Base-by-base conservation (phyloP, 1,140 invertebrate species). In the Bombus fervidus region DNA sequence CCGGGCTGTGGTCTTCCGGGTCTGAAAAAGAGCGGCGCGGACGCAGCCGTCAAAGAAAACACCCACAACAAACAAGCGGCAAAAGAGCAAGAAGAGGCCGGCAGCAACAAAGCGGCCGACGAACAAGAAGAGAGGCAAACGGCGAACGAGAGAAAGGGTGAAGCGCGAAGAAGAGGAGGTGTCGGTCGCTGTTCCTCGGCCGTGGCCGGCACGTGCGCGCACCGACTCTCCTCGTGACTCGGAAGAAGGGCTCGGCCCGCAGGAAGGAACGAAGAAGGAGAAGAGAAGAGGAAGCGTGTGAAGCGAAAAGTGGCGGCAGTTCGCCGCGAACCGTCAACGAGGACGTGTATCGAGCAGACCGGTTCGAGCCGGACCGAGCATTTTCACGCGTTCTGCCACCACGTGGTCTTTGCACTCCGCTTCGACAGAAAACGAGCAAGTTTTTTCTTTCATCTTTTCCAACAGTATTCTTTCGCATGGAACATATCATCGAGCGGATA, bases 301-400 rank as follows among this genome's bases (percentile, higher is more conserved):
- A 89, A 80, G 86, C 87, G 76, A 84, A 90, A 91, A 90, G 87
- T 89, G 91, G 82, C 86, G 89, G 89, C 91, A 92, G 91, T 92
- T 74, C 79, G 85, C 81, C 85, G 80, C 86, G 89, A 83, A 90
- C 91, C 90, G 87, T 89, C 89, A 90, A 83, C 87, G 89, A 85
- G 85, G 57, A 88, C 90, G 84, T 79, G 79, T n/a, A 85, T 81
- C 74, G 80, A 90, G 82, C 64, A 85, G 47, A 87, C 81, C 66
- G 73, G 47, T 69, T 71, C 68, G 41, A 59, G 53, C 75, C 25
- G 34, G 39, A 73, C 53, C 77, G 66, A 86, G 57, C 43, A 73
- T 69, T 47, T 81, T 80, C 76, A 83, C 76, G 75, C 83, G 78
- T 82, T 22, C 83, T 31, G 41, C 53, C 43, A 84, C 90, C 90